These are phyloP conservation scores for Campoplex capitator DNA, from an alignment of 2,888 invertebrate genomes.

Conservation along the genomic window DNA sequence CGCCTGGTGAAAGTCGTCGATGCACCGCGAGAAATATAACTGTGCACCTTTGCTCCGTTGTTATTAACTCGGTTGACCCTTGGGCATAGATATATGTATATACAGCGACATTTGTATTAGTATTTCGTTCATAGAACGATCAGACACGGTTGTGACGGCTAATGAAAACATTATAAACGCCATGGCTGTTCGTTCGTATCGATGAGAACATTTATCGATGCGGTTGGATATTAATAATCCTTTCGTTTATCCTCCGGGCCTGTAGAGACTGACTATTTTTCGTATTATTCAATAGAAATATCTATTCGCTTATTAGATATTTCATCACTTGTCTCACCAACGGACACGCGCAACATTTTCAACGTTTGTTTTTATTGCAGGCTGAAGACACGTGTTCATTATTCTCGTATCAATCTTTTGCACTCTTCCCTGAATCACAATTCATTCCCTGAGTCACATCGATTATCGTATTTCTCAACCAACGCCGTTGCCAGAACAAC, in stretches of 20 bases:
- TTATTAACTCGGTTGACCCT: constrained; percentile 65
- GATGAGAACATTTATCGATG: constrained; percentile 55
- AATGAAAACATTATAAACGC: constrained; percentile 62
- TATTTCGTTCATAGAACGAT: constrained; percentile 18
- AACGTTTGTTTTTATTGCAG: constrained; percentile 32
- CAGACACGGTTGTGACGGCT: constrained; percentile 39
- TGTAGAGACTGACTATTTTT: constrained; percentile 25
- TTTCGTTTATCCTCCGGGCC: constrained; percentile 19
- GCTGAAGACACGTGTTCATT: background rate
- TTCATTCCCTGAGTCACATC: background rate
- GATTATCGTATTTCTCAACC: background rate
- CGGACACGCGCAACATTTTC: background rate
- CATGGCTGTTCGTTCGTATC: constrained; percentile 59
- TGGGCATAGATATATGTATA: constrained; percentile 17
- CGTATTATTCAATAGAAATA: constrained; percentile 26
- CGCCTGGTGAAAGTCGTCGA: constrained; percentile 61
- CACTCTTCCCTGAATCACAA: background rate
- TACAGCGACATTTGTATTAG: background rate
- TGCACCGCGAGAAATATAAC: constrained; percentile 58
- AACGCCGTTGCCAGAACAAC: no score
- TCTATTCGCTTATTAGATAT: constrained; percentile 29
- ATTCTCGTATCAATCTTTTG: constrained; percentile 35
- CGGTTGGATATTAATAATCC: constrained; percentile 43
- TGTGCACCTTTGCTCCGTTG: constrained; percentile 63
- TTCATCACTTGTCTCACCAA: constrained; percentile 43